Evolutionary conservation across 2,888 invertebrate genomes (phyloP).

Genomic region (Anorthoa munda): DNA sequence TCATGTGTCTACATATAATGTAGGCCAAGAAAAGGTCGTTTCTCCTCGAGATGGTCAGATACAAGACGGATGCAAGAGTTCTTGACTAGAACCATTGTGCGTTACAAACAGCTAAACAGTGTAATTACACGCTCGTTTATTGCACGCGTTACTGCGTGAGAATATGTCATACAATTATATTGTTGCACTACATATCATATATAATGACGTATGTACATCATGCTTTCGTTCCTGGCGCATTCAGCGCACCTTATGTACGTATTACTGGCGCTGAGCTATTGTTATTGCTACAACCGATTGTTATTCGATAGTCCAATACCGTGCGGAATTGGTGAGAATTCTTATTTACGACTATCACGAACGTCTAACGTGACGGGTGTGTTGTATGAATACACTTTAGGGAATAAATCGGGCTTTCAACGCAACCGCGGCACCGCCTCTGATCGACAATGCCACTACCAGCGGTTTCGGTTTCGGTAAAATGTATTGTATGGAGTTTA

Average conservation of each 20-base stretch:
- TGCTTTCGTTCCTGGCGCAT: constrained; percentile 55
- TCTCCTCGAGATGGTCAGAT: constrained; percentile 52
- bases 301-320: constrained; percentile 57
- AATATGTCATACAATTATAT: constrained; percentile 64
- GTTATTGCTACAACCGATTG: constrained; percentile 49
- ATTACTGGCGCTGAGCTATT: constrained; percentile 31
- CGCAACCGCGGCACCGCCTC: constrained; percentile 4
- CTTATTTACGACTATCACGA: constrained; percentile 54
- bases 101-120: constrained; percentile 56
- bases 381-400: constrained; percentile 48
- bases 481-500: constrained; percentile 32
- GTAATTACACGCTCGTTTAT: constrained; percentile 64
- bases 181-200: constrained; percentile 62
- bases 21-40: constrained; percentile 37
- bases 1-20: constrained; percentile 15
- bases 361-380: constrained; percentile 27
- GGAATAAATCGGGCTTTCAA: constrained; percentile 37
- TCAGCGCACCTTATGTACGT: constrained; percentile 8
- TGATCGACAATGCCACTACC: constrained; percentile 26
- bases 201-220: constrained; percentile 57
- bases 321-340: constrained; percentile 45
- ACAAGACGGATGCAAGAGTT: constrained; percentile 52
- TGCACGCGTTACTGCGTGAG: constrained; percentile 65
- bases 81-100: constrained; percentile 44
- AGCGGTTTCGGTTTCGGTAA: constrained; percentile 19